Conservation (phyloP, 2,113 vertebrate genomes). For the Poeciliopsis retropinna region DNA sequence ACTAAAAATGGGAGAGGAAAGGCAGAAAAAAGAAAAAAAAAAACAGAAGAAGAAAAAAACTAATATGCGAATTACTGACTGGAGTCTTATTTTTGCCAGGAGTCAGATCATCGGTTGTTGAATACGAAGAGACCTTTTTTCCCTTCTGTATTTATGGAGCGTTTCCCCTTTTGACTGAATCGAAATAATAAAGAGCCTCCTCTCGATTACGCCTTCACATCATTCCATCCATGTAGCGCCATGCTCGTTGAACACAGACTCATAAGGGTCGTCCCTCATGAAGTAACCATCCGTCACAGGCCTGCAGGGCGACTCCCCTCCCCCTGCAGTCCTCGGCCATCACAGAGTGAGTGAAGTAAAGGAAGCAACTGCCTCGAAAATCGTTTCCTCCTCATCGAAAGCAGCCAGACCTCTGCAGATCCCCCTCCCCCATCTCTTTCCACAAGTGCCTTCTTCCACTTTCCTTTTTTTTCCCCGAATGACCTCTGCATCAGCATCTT, state of each 20-base stretch:
- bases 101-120: background rate
- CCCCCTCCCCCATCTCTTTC: constrained; percentile 40
- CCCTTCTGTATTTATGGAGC: background rate
- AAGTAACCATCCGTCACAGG: constrained; percentile 53
- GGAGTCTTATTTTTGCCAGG: background rate
- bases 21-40: too few relatives aligned
- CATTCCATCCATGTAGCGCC: constrained; percentile 11
- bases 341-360: constrained; percentile 15
- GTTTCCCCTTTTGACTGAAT: constrained; percentile 32
- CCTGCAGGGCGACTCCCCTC: constrained; percentile 52
- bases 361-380: constrained; percentile 35
- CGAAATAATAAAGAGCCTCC: constrained; percentile 38
- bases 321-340: constrained; percentile 51
- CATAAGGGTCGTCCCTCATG: constrained; percentile 2
- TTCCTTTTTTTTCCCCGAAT: background rate
- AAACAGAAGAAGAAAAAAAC: too few relatives aligned
- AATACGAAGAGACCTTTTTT: background rate
- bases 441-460: constrained; percentile 16
- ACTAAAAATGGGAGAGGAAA: too few relatives aligned
- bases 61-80: too few relatives aligned
- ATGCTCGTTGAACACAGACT: background rate
- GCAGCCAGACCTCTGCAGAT: constrained; percentile 55
- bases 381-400: constrained; percentile 36
- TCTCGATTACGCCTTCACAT: constrained; percentile 36
- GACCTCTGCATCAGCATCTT: constrained; percentile 17